Base-by-base conservation (phyloP, 2,888 invertebrate species). In the Clistopyga incitator region DNA sequence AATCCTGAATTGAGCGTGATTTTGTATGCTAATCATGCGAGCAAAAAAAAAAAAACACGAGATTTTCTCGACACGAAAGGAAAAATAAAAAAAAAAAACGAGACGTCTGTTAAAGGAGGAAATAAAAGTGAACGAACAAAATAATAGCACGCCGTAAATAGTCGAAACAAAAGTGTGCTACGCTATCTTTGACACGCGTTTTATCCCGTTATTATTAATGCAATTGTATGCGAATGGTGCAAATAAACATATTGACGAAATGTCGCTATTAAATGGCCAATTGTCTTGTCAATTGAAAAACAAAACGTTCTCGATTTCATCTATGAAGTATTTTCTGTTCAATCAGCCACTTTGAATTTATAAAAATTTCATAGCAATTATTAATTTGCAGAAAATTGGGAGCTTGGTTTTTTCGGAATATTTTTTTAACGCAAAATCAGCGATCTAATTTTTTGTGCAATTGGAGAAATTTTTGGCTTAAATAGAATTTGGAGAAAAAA, bases 241-340 rank as follows among this genome's bases (percentile, higher is more conserved):
- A 34, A 61, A 61, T 61, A 34, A 61, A 61, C 29, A 34, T 61
- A 56, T 56, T 56, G 56, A 56, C 56, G 56, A 56, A 56, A 25
- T 10, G 56, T 61, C 34, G 34, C 59, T 15, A 34, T 29, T 29
- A 34, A n/a, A n/a, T 29, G 34, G n/a, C 59, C 29, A 29, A 59
- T 59, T 61, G 59, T 61, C 59, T 61, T 61, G 59, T 61, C 59
- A 34, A 61, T 61, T 61, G 10, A n/a, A 61, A 29, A 61, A 15
- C 34, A 34, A n/a, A n/a, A n/a, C n/a, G n/a, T n/a, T n/a, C 29
- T 34, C 18, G n/a, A 61, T n/a, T 8, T n/a, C 34, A 61, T 56
- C 10, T 10, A 38, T 38, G 38, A 38, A 10, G 10, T 1, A 10
- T 38, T 38, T 10, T 38, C 38, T 10, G 38, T 38, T 10, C 1